Base-by-base conservation (phyloP, 92 coral and sea anemone genomes). In the Umimayanthus kanabou region DNA sequence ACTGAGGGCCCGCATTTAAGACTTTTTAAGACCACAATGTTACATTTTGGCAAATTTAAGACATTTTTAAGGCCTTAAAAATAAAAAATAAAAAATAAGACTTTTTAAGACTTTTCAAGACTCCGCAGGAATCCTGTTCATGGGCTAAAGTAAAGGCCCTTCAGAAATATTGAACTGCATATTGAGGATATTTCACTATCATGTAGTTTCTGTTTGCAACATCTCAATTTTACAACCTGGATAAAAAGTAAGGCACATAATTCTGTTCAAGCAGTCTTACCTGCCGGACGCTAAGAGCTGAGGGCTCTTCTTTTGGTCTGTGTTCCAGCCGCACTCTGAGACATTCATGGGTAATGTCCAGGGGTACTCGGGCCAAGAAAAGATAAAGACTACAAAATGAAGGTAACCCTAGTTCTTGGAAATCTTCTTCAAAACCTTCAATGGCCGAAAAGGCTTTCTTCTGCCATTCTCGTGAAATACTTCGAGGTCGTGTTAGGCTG, bases 221-320 rank as follows among this genome's bases (percentile, higher is more conserved):
- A 47, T 9, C 11, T 6, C 0, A 47, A 47, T 47, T 47, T 47
- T 10, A 47, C 50, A 47, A 47, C 11, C 50, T 53, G 58, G 14
- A 13, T 53, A 53, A 53, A 53, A 53, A 2, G 4, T 15, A 0
- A 53, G 20, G 13, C 4, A 2, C 8, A 74, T 14, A 9, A 28
- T 4, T 42, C 79, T 78, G 16, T 9, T 3, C n/a, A 26, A 9
- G 55, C 40, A 69, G 45, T 40, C 86, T 69, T 87, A 96, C 99
- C 98, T 96, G 99, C 73, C 96, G 89, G 18, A 96, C 94, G 61
- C 99, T 95, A 29, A 96, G 95, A 39, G 95, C 84, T 37, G 99
- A 96, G 4, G 99, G 99, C 69, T 96, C 99, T 40, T 95, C 99
- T 53, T 93, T 96, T 15, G 99, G 99, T 30, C 99, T 88, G 88